Conservation (phyloP, 2,113 vertebrate genomes). For the Entomyzon cyanotis region DNA sequence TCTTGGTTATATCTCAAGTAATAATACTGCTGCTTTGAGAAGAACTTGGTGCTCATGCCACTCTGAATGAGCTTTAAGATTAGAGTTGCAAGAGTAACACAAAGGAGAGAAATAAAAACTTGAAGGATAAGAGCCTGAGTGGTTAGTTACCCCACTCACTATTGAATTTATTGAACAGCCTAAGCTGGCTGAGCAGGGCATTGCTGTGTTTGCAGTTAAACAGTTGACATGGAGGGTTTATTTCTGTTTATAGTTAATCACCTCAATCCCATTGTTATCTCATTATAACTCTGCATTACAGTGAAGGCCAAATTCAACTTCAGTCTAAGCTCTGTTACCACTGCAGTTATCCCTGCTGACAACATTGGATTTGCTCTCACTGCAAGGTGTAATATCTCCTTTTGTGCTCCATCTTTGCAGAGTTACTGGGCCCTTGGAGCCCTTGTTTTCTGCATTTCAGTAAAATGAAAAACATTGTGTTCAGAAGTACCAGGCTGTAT, state of each 20-base stretch:
- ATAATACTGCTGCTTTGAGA: background rate
- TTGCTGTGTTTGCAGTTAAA: background rate
- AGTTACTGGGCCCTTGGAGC: background rate
- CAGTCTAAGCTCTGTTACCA: background rate
- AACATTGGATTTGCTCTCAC: background rate
- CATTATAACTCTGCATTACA: background rate
- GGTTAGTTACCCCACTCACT: background rate
- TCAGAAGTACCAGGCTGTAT: background rate
- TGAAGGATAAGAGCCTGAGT: background rate
- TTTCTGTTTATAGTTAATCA: constrained; percentile 46
- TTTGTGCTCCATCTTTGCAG: background rate
- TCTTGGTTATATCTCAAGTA: background rate
- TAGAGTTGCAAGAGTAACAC: background rate
- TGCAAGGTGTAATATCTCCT: background rate
- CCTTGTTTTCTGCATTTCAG: background rate
- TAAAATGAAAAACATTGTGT: background rate
- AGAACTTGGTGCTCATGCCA: background rate
- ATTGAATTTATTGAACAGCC: background rate
- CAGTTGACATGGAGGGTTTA: background rate
- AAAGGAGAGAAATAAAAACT: background rate
- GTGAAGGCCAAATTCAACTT: background rate
- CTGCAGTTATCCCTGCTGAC: background rate
- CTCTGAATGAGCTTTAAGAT: background rate
- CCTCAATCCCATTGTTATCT: constrained; percentile 9
- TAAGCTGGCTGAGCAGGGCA: background rate